Evolutionary conservation across 2,888 invertebrate genomes (phyloP), one percentile per base, ranked within the genome.

Genomic region (Archips crataeganus): DNA sequence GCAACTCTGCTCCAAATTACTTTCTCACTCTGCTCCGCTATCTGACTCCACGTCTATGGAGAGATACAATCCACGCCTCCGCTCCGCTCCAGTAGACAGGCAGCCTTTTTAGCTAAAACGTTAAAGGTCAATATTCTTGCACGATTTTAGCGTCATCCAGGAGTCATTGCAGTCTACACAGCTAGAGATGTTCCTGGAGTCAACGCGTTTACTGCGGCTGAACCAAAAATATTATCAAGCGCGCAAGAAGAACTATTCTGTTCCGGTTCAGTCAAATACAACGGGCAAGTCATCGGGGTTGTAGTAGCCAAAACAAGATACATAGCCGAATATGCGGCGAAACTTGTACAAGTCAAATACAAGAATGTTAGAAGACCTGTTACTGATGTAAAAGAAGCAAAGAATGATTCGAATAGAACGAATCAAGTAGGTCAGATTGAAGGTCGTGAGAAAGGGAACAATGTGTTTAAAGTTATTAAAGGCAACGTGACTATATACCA

Each of bases 141-240:
- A 8, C 9, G 13, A n/a, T 57, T 90, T 88, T 71, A 97, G 97
- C 90, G 89, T 77, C 82, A 95, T 51, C 91, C 95, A 49, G 97
- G 96, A 0, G 96, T 97, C 0, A 85, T 96, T 49, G 95, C 95
- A 8, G 96, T 96, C 78, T 95, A 95, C 75, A 88, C 94, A 10
- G 95, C 95, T 13, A 93, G 95, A 79, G 96, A 97, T 79, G 95
- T 97, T 73, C 96, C 97, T 0, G 97, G 97, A 5, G 81, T 86
- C 63, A 97, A 97, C 84, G 86, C 90, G n/a, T 96, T 95, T 76
- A 92, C 93, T 10, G 32, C 93, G 34, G 86, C 93, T 9, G 75
- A 75, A 0, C 77, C 79, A 8, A 39, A 47, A 76, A 74, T 70
- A 23, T 72, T 83, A 1, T 84, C 79, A n/a, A 76, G 80, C 1